phyloP scores from a whole-genome alignment of 2,797 vertebrate genomes.

The Pipistrellus kuhlii region DNA sequence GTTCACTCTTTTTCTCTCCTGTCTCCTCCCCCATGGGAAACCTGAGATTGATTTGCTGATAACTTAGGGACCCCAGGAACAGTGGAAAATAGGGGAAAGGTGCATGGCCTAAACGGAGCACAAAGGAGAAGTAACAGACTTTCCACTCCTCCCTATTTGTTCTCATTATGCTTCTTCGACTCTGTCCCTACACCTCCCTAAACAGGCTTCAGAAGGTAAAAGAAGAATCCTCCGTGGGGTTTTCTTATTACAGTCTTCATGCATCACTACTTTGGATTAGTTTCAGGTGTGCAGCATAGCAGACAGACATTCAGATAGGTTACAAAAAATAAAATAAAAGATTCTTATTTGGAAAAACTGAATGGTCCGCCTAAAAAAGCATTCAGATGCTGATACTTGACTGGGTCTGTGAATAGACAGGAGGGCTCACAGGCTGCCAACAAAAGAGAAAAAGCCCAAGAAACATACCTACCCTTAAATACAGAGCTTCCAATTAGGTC shows the following conservation, averaged over 20 bases:
- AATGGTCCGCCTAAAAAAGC: neutral
- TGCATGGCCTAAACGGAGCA: neutral
- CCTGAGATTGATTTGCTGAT: neutral
- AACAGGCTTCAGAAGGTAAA: neutral
- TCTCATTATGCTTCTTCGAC: too few relatives aligned
- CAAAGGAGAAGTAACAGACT: neutral
- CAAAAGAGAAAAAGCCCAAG: neutral
- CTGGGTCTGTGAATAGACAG: neutral
- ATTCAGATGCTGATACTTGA: neutral
- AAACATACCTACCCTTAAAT: neutral
- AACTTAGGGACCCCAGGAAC: neutral
- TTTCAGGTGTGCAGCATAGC: neutral
- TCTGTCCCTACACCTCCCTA: neutral
- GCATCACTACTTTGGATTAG: neutral
- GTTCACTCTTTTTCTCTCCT: neutral
- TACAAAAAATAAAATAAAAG: neutral
- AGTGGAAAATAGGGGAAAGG: neutral
- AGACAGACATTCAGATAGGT: neutral
- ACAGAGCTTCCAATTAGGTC: neutral
- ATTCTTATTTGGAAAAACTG: neutral
- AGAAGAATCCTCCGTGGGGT: neutral
- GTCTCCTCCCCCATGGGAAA: neutral
- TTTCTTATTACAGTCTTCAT: neutral
- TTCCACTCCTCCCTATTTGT: neutral
- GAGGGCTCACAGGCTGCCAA: neutral